Percentiles rank a stretch among this genome's conserved stretches.
Evolutionary conservation across 2,113 vertebrate species (phyloP).

Genomic region (Hyla sarda): DNA sequence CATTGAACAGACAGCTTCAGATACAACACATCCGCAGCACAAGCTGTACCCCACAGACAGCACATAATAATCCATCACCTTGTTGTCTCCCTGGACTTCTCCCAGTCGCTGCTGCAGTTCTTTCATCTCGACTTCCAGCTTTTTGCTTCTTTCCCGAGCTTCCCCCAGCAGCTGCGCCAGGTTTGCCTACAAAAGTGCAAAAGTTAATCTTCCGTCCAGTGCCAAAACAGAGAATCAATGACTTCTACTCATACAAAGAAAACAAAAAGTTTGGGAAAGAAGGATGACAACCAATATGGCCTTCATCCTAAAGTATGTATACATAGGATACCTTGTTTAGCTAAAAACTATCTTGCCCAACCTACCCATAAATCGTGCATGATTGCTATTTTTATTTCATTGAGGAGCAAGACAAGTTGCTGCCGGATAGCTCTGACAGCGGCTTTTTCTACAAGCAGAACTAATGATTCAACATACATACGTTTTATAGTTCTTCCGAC

Average conservation of each 20-base stretch:
- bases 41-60: constrained; percentile 10
- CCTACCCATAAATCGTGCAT: not conserved
- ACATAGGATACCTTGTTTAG: not conserved
- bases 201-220: not conserved
- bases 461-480: too few species aligned
- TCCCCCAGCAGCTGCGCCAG: constrained; percentile 89
- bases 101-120: constrained; percentile 90
- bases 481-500: too few species aligned
- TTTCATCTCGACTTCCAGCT: constrained; percentile 89
- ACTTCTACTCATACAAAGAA: not conserved
- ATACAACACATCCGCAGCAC: not conserved
- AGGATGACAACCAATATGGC: not conserved
- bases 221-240: not conserved
- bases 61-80: constrained; percentile 75
- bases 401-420: too few species aligned
- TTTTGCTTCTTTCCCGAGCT: constrained; percentile 84
- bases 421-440: too few species aligned
- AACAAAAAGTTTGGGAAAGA: not conserved
- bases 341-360: not conserved
- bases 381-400: too few species aligned
- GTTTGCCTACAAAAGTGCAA: constrained; percentile 81
- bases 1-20: not conserved
- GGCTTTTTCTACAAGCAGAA: too few species aligned
- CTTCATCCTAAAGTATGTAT: not conserved
- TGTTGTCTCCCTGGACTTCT: constrained; percentile 96